Base-by-base conservation (phyloP, 1,140 invertebrate species). In the Pomphorhynchus laevis region DNA sequence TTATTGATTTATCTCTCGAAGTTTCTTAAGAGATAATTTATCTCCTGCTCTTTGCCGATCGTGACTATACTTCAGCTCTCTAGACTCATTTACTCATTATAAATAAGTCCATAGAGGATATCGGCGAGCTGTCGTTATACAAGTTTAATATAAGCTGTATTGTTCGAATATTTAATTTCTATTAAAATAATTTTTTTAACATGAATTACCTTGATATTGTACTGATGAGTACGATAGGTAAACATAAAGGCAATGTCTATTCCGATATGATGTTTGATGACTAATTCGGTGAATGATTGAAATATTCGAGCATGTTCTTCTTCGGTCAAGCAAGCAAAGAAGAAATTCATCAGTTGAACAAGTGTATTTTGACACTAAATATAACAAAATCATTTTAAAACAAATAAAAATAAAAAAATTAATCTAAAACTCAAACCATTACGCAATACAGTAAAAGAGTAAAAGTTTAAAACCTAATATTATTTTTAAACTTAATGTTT, bases 191-290 rank as follows among this genome's bases (percentile, higher is more conserved):
- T n/a, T 8, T 24, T 38, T 38, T 35, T 29, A 44, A 33, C n/a
- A 34, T n/a, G 29, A 61, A 64, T 69, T 51, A 77, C 74, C 51
- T 70, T 70, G 32, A 91, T 77, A 43, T 70, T 68, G 56, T 80
- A 71, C 32, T 69, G 65, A 51, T 86, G 71, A 58, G 82, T 74
- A 3, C 77, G 75, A 42, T 84, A 64, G 11, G 76, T 74, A 1
- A 95, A 62, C 53, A 86, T 91, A 61, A 98, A 93, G 14, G 84
- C 80, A 2, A 84, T 75, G 55, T 95, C 86, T 1, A 75, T 66
- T 45, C 77, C 72, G 16, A 98, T 71, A 51, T 89, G 72, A 59
- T 80, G 89, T 43, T 77, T 72, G n/a, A 69, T 63, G 1, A 95
- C 57, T 55, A 98, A 69, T 45, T 69, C 69, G 50, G 77, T 67